phyloP scores from a whole-genome alignment of 2,797 vertebrate species.

The Amniataba percoides region DNA sequence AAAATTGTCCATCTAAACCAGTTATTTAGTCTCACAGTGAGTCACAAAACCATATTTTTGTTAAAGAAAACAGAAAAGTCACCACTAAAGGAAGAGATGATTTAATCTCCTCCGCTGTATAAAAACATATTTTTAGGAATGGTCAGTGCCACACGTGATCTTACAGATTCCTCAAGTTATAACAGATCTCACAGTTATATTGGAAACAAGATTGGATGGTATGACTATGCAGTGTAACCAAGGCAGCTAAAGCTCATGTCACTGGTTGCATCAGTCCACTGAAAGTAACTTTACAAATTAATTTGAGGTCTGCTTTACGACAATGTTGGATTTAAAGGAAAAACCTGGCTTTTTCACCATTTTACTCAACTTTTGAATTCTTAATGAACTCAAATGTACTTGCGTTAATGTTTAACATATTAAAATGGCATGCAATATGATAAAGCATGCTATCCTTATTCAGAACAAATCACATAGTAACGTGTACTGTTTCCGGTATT shows the following conservation, averaged over 20 bases:
- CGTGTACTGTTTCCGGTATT: not conserved
- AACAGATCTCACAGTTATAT: not conserved
- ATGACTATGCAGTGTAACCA: not conserved
- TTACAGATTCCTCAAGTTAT: not conserved
- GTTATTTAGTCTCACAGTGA: conserved; percentile 44
- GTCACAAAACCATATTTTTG: conserved; percentile 39
- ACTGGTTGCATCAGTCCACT: not conserved
- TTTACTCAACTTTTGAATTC: not conserved
- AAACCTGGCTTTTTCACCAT: not conserved
- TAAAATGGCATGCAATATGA: not conserved
- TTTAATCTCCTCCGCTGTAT: not conserved
- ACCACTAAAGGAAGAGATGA: conserved; percentile 3
- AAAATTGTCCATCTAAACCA: conserved; percentile 32
- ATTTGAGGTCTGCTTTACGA: not conserved
- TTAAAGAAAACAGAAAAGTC: conserved; percentile 9
- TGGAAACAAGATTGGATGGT: not conserved
- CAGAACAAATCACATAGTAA: not conserved
- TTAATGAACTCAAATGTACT: no score
- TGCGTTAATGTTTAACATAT: no score
- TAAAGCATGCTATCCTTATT: not conserved
- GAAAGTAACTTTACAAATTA: not conserved
- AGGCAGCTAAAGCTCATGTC: not conserved
- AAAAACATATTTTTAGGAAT: not conserved
- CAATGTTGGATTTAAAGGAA: not conserved
- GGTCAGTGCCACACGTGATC: not conserved